A percentile compares a stretch with the other conserved stretches of the same genome.
These are phyloP conservation scores for Hyperoplus immaculatus DNA, from an alignment of 2,797 vertebrate genomes.

Conservation along the genomic window DNA sequence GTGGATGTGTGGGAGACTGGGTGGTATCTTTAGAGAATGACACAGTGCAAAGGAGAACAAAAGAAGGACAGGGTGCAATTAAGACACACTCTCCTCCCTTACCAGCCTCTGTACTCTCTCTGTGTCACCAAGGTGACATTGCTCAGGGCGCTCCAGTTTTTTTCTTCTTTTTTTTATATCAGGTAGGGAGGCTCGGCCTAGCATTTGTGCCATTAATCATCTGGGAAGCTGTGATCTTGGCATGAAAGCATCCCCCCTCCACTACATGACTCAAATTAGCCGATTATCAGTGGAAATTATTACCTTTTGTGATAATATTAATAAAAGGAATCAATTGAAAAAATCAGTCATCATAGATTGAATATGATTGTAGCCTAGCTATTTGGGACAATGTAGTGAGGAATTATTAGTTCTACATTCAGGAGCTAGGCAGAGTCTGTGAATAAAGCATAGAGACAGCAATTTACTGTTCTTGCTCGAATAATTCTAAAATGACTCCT, in stretches of 20 bases:
- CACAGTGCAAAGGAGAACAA: slow-evolving; percentile 69
- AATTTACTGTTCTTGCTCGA: slow-evolving; percentile 24
- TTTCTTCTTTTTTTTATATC: slow-evolving; percentile 66
- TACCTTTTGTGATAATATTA: slow-evolving; percentile 44
- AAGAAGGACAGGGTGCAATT: slow-evolving; percentile 78
- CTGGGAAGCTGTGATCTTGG: slow-evolving; percentile 67
- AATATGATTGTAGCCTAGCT: neutral
- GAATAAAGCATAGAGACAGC: slow-evolving; percentile 17
- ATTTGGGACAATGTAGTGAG: slow-evolving; percentile 8
- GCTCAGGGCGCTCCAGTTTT: slow-evolving; percentile 72
- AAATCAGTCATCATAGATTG: slow-evolving; percentile 7
- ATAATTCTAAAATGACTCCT: slow-evolving; percentile 32
- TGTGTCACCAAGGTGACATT: slow-evolving; percentile 85
- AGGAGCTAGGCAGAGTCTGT: slow-evolving; percentile 7
- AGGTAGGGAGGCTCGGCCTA: slow-evolving; percentile 63
- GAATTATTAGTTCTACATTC: neutral
- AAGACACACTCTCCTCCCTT: slow-evolving; percentile 72
- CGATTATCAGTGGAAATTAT: slow-evolving; percentile 71
- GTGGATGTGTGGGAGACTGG: slow-evolving; percentile 53
- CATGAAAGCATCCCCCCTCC: slow-evolving; percentile 51
- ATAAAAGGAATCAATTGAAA: slow-evolving; percentile 54
- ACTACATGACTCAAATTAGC: slow-evolving; percentile 68
- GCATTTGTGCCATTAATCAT: slow-evolving; percentile 76
- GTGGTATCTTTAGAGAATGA: slow-evolving; percentile 64
- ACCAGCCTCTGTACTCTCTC: slow-evolving; percentile 64